Evolutionary conservation across 1,140 invertebrate genomes (phyloP).

Genomic region (Lepidostoma basale): DNA sequence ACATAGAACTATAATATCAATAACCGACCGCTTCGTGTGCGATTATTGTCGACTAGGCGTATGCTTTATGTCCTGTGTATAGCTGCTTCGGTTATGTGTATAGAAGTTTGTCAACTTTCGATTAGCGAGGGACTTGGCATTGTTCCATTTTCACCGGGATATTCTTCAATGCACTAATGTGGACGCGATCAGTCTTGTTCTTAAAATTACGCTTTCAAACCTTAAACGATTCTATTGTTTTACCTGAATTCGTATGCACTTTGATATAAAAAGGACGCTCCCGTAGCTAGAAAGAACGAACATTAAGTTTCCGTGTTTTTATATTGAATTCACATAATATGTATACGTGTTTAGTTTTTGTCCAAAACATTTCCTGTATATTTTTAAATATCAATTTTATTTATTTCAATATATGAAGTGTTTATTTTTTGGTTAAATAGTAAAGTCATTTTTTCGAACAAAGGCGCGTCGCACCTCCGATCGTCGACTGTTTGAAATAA

Average conservation of each 20-base stretch:
- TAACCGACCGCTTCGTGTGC: neutral
- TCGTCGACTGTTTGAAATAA: neutral
- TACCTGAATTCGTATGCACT: neutral
- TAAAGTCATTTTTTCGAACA: conserved; percentile 5
- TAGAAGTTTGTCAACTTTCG: conserved; percentile 31
- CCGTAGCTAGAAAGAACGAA: neutral
- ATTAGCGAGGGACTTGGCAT: conserved; percentile 26
- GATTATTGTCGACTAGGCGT: conserved; percentile 2
- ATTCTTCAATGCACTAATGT: conserved; percentile 10
- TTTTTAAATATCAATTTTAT: too few relatives aligned
- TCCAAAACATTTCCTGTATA: too few relatives aligned
- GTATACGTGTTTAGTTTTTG: neutral
- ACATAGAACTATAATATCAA: neutral
- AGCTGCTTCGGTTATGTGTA: conserved; percentile 20
- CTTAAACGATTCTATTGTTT: neutral
- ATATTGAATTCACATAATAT: conserved; percentile 1
- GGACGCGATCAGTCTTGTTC: conserved; percentile 14
- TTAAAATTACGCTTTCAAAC: neutral
- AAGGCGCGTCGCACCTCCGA: too few relatives aligned
- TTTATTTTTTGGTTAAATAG: too few relatives aligned
- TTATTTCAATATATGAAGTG: too few relatives aligned
- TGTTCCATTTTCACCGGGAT: conserved; percentile 29
- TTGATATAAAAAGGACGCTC: conserved; percentile 20
- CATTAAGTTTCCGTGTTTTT: neutral
- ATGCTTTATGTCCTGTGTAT: neutral